Percentiles rank a stretch among this genome's conserved stretches.
Conservation (phyloP, 37 sponge, comb jelly and placozoan genomes). For the Ianthella basta region DNA sequence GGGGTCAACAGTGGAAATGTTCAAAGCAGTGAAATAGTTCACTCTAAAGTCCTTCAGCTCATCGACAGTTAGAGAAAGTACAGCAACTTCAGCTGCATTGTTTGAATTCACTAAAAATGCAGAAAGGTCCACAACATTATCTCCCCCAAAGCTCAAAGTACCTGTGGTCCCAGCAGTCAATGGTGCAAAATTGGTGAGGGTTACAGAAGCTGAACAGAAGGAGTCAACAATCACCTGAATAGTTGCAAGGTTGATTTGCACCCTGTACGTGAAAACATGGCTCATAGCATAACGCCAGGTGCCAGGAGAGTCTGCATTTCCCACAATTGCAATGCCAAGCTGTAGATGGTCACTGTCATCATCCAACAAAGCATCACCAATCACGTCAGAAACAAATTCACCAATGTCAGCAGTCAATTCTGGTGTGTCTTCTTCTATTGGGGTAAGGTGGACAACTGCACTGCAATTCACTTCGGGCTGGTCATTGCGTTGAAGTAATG, state of each 20-base stretch:
- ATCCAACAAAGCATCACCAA: constrained; percentile 47
- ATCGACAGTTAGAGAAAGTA: background rate
- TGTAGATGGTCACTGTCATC: constrained; percentile 12
- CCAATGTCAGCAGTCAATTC: constrained; percentile 42
- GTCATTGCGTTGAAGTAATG: constrained; percentile 26
- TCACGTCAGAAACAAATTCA: constrained; percentile 26
- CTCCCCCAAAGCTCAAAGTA: background rate
- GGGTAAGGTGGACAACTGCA: background rate
- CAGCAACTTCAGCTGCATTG: background rate
- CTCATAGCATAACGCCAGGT: constrained; percentile 23
- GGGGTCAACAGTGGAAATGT: background rate
- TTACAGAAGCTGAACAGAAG: background rate
- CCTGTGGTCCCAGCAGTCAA: background rate
- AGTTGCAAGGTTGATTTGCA: background rate
- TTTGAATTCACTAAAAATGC: background rate
- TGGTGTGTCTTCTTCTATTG: constrained; percentile 11
- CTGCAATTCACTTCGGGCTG: constrained; percentile 15
- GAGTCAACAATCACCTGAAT: background rate
- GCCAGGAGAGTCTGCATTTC: background rate
- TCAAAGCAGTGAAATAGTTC: no score
- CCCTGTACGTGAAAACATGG: background rate
- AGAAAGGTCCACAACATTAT: background rate
- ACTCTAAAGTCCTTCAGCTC: background rate
- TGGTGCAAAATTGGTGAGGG: background rate
- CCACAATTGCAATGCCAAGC: constrained; percentile 46